Percentiles rank a stretch among this genome's conserved stretches.
phyloP scores from a whole-genome alignment of 1,140 invertebrate species.

The Pygmarrhopalites habei region DNA sequence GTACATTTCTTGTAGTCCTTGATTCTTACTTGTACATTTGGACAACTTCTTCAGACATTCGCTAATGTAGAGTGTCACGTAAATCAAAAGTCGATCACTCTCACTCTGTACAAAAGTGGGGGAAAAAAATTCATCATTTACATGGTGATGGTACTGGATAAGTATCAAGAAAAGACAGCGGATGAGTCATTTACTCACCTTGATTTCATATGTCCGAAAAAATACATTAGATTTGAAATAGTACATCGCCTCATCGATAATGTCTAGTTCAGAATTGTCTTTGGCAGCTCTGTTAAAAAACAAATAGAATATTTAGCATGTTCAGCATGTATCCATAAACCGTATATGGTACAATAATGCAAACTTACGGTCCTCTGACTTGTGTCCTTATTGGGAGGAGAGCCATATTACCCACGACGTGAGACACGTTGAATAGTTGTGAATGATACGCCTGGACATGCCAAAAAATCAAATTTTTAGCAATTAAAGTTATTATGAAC shows the following conservation, averaged over 20 bases:
- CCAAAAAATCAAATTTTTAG: conserved; percentile 7
- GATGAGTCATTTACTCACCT: conserved; percentile 51
- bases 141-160: too few relatives aligned
- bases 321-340: too few relatives aligned
- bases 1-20: conserved; percentile 92
- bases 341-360: too few relatives aligned
- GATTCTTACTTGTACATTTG: conserved; percentile 79
- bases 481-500: too few relatives aligned
- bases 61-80: conserved; percentile 96
- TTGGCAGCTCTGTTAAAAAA: too few relatives aligned
- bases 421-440: conserved; percentile 63
- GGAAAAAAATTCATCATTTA: conserved; percentile 18
- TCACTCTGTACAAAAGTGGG: conserved; percentile 71
- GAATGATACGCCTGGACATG: conserved; percentile 86
- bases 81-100: conserved; percentile 91
- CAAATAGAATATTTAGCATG: too few relatives aligned
- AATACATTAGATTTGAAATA: conserved; percentile 99
- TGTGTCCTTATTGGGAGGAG: conserved; percentile 77
- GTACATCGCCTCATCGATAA: conserved; percentile 94
- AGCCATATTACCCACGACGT: conserved; percentile 84
- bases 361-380: conserved; percentile 83
- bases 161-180: too few relatives aligned
- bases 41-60: conserved; percentile 95
- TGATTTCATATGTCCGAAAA: conserved; percentile 97
- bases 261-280: conserved; percentile 65